These are phyloP conservation scores for Hydrocynus forskahlii DNA, from an alignment of 2,797 vertebrate genomes.

Conservation along the genomic window DNA sequence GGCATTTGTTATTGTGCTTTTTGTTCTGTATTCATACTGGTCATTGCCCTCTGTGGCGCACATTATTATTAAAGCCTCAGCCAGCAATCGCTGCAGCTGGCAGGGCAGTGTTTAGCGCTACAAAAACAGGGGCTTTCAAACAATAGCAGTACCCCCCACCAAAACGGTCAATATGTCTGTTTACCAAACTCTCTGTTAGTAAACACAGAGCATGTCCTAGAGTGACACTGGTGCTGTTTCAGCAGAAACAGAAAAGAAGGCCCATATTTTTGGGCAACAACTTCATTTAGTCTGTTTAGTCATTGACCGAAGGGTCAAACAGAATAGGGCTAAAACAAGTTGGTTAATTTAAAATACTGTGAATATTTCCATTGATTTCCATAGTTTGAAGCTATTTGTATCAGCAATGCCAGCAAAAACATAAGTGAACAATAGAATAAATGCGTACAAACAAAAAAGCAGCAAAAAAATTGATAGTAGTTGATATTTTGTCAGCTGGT, in stretches of 20 bases:
- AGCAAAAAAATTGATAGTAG: no score
- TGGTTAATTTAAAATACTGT: no score
- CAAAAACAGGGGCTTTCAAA: not conserved
- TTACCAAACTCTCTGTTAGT: not conserved
- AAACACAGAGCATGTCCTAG: not conserved
- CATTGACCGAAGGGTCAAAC: no score
- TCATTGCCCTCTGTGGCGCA: not conserved
- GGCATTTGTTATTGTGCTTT: not conserved
- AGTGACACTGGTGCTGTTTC: constrained; percentile 4
- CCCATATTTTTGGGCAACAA: not conserved
- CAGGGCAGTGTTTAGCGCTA: not conserved
- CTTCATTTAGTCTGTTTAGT: not conserved
- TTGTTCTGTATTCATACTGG: constrained; percentile 20
- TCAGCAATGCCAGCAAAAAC: no score
- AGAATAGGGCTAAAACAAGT: no score
- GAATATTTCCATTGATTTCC: no score
- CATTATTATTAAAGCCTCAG: not conserved
- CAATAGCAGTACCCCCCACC: not conserved
- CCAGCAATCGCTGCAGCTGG: not conserved
- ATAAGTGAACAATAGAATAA: no score
- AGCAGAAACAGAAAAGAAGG: not conserved
- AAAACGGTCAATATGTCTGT: not conserved
- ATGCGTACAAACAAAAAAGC: no score
- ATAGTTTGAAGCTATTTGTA: no score
- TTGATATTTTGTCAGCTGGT: no score